Conservation (phyloP, 2,888 invertebrate genomes). For the Cataglyphis cursor region DNA sequence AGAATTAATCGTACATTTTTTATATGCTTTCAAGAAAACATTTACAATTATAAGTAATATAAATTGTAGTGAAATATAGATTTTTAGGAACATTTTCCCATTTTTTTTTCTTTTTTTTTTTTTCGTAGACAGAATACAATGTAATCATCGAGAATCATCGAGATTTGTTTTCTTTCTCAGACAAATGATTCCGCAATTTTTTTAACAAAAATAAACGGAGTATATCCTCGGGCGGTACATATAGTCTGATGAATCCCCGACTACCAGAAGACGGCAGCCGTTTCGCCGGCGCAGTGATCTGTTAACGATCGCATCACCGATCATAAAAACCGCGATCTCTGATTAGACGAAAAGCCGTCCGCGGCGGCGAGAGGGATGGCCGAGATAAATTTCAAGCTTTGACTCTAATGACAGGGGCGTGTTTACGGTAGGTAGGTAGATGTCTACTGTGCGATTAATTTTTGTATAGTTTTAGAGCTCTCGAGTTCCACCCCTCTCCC, state of each 20-base stretch:
- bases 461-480: constrained; percentile 65
- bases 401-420: constrained; percentile 79
- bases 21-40: not conserved
- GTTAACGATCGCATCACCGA: constrained; percentile 68
- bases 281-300: constrained; percentile 49
- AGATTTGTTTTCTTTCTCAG: not conserved
- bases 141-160: constrained; percentile 9
- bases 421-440: constrained; percentile 74
- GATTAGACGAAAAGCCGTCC: constrained; percentile 71
- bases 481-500: not conserved
- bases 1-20: not conserved
- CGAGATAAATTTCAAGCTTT: constrained; percentile 70
- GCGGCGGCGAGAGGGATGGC: constrained; percentile 47
- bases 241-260: constrained; percentile 28
- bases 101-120: not conserved
- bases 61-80: not conserved
- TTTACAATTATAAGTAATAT: not conserved
- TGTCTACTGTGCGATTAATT: constrained; percentile 68
- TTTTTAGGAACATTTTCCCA: not conserved
- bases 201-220: constrained; percentile 34
- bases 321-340: constrained; percentile 75
- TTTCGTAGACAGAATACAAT: not conserved
- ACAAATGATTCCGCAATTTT: not conserved
- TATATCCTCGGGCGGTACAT: constrained; percentile 24
- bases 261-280: constrained; percentile 36